Evolutionary conservation across 2,797 vertebrate species (phyloP).

Genomic region (Parauchenoglanis punctatus): DNA sequence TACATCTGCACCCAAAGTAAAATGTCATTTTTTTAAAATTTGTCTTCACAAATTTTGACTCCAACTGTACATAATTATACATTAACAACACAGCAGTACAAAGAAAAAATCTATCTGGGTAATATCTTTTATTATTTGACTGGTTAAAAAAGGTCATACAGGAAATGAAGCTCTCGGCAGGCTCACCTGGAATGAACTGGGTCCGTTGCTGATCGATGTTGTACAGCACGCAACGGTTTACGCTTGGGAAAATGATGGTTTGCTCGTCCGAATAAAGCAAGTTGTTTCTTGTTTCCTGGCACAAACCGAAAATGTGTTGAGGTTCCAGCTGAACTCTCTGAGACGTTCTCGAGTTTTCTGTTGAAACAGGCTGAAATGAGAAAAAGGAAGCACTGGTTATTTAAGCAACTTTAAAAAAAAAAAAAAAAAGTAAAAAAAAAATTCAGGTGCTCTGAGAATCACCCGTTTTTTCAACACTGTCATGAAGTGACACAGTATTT

Average conservation of each 20-base stretch:
- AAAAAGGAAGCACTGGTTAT: background rate
- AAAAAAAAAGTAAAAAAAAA: background rate
- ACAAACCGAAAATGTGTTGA: slow-evolving; percentile 81
- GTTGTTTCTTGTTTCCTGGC: slow-evolving; percentile 80
- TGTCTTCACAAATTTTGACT: background rate
- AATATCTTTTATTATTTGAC: no score
- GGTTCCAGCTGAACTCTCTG: background rate
- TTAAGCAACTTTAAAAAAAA: background rate
- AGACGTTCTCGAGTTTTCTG: background rate
- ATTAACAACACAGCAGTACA: background rate
- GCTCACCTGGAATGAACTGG: slow-evolving; percentile 85
- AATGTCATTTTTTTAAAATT: no score
- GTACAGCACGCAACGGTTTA: slow-evolving; percentile 84
- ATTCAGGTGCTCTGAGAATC: background rate
- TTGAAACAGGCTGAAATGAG: background rate
- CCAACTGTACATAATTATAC: background rate
- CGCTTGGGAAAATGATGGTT: slow-evolving; percentile 85
- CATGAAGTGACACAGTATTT: background rate
- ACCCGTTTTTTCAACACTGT: background rate
- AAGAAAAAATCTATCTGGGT: no score
- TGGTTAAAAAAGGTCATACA: background rate
- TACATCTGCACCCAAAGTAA: no score
- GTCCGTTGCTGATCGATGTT: slow-evolving; percentile 82
- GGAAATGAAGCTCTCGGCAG: background rate
- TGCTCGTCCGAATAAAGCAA: slow-evolving; percentile 85